phyloP scores from a whole-genome alignment of 2,113 vertebrate species.

The Ciconia stormi region DNA sequence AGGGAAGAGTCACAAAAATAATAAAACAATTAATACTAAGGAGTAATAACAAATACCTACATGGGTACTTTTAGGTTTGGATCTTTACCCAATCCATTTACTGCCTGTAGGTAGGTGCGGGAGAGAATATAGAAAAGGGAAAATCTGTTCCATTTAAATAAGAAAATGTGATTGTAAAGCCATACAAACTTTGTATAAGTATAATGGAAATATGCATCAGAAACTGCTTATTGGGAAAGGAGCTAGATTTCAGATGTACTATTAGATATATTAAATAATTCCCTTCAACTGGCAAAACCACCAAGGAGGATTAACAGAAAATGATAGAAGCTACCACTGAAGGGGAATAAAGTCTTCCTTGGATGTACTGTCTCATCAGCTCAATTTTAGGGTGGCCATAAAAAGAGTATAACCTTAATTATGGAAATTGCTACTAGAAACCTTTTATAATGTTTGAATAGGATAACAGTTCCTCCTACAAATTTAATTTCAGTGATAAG shows the following conservation, averaged over 20 bases:
- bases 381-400: not conserved
- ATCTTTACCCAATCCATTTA: not conserved
- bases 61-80: not conserved
- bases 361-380: not conserved
- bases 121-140: not conserved
- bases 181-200: not conserved
- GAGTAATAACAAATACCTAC: not conserved
- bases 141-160: not conserved
- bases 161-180: not conserved
- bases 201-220: not conserved
- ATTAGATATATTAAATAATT: not conserved
- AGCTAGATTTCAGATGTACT: not conserved
- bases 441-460: not conserved
- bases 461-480: not conserved
- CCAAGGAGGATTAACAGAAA: not conserved
- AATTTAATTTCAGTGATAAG: not conserved
- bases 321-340: not conserved
- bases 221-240: not conserved
- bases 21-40: not conserved
- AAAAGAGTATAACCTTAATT: not conserved
- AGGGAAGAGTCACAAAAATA: not conserved
- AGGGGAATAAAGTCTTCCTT: not conserved
- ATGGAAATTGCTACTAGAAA: not conserved
- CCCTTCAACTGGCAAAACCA: not conserved
- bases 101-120: not conserved